phyloP scores from a whole-genome alignment of 1,140 invertebrate species.

The Maconellicoccus hirsutus region DNA sequence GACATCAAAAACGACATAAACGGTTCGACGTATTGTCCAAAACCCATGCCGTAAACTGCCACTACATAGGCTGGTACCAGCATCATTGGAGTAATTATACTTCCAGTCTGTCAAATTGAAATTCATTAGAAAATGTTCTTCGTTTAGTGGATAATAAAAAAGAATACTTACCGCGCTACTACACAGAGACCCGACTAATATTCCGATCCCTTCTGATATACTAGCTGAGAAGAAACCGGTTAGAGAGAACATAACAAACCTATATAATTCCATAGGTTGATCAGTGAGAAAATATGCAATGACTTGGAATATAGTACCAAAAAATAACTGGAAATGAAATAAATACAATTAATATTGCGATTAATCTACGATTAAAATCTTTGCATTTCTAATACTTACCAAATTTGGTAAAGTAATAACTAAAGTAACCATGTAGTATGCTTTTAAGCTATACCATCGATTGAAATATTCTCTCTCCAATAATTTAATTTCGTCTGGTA shows the following conservation, averaged over 20 bases:
- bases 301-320: conserved; percentile 34
- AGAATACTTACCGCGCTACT: conserved; percentile 53
- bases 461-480: conserved; percentile 61
- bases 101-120: conserved; percentile 34
- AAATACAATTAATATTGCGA: conserved; percentile 27
- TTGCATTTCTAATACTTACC: conserved; percentile 34
- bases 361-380: background rate
- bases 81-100: conserved; percentile 34
- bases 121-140: background rate
- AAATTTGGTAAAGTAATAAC: conserved; percentile 53
- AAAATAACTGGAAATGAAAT: conserved; percentile 32
- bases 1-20: conserved; percentile 44
- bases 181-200: conserved; percentile 54
- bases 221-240: conserved; percentile 54
- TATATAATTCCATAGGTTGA: conserved; percentile 35
- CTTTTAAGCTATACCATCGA: conserved; percentile 63
- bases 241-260: conserved; percentile 47
- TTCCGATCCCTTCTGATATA: conserved; percentile 61
- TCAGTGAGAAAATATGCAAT: conserved; percentile 36
- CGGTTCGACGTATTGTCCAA: conserved; percentile 35
- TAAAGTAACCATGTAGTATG: conserved; percentile 65
- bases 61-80: conserved; percentile 36
- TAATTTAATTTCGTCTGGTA: conserved; percentile 54
- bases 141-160: background rate
- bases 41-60: conserved; percentile 38